Base-by-base conservation (phyloP, 2,113 vertebrate species). In the Falco punctatus region DNA sequence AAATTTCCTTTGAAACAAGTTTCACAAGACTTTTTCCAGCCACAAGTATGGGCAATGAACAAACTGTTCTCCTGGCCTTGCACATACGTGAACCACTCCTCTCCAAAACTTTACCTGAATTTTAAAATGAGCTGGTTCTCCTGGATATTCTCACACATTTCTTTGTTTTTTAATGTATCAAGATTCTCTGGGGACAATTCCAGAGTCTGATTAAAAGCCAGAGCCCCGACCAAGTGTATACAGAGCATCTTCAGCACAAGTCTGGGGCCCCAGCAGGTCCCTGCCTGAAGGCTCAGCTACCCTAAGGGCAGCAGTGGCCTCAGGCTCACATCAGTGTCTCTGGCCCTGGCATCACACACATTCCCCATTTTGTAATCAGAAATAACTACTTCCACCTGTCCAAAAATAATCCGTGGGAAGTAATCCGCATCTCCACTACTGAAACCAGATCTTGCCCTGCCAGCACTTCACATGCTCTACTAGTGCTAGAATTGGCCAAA, bases 161-260 rank as follows among this genome's bases (percentile, higher is more conserved):
- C 4, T 65, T 59, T 55, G 20, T 20, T 24, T 42, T 86, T 32
- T 15, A 15, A 16, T 64, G 28, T 24, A 44, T 19, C 20, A 55
- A 58, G 33, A 52, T 59, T n/a, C 10, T 52, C 48, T 65, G 44
- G 28, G 10, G 40, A 61, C 18, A 51, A 30, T 59, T 54, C 15
- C 58, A 75, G 40, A 49, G 17, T 17, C n/a, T 52, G n/a, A 72
- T 35, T 86, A 55, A 93, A 69, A 83, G 51, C 15, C 14, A 49
- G 58, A 89, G 8, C 32, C 44, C 32, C 4, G 5, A 28, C 3
- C 0, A 0, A 57, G 48, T 1, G 2, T 11, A 13, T 9, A 24
- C 1, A 64, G 48, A 62, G 5, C n/a, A 48, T 5, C 23, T 18
- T 88, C 2, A 4, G 2, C 26, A 12, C 14, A 69, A 26, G 24